Percentiles rank a stretch among this genome's conserved stretches.
Evolutionary conservation across 2,888 invertebrate genomes (phyloP).

Genomic region (Machimus atricapillus): DNA sequence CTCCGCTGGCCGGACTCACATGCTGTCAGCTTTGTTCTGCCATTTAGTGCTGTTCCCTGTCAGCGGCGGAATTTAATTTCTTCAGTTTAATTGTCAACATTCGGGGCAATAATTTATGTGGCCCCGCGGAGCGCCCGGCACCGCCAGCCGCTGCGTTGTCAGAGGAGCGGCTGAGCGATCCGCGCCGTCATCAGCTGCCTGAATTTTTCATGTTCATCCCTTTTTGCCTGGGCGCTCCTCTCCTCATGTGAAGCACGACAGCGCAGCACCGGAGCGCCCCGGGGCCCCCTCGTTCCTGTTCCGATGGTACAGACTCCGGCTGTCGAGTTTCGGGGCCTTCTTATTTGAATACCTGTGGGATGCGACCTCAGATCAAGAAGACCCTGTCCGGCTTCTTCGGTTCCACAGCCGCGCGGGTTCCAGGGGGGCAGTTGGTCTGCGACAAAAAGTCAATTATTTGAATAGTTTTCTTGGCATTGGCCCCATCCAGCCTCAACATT

Average conservation of each 20-base stretch:
- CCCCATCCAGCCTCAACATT: not conserved
- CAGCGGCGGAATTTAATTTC: slow-evolving; percentile 31
- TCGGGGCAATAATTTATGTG: slow-evolving; percentile 29
- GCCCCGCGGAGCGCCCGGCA: not conserved
- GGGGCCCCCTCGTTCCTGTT: not conserved
- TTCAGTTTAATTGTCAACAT: slow-evolving; percentile 40
- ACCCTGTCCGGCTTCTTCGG: not conserved
- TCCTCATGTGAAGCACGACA: not conserved
- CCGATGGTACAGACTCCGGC: not conserved
- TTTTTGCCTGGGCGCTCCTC: not conserved
- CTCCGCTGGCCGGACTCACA: not conserved
- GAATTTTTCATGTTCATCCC: not conserved
- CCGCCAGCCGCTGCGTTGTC: not conserved
- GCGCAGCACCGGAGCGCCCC: not conserved
- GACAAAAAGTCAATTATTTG: slow-evolving; percentile 36
- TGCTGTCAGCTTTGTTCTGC: slow-evolving; percentile 37
- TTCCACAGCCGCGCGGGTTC: not conserved
- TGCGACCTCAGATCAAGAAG: not conserved
- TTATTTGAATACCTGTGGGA: slow-evolving; percentile 21
- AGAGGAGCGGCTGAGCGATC: not conserved
- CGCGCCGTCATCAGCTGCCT: slow-evolving; percentile 7
- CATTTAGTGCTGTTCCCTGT: slow-evolving; percentile 19
- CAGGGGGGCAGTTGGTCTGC: slow-evolving; percentile 11
- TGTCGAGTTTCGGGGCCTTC: not conserved
- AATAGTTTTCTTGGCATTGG: not conserved